phyloP scores from a whole-genome alignment of 2,113 vertebrate genomes.

The Urocynchramus pylzowi region DNA sequence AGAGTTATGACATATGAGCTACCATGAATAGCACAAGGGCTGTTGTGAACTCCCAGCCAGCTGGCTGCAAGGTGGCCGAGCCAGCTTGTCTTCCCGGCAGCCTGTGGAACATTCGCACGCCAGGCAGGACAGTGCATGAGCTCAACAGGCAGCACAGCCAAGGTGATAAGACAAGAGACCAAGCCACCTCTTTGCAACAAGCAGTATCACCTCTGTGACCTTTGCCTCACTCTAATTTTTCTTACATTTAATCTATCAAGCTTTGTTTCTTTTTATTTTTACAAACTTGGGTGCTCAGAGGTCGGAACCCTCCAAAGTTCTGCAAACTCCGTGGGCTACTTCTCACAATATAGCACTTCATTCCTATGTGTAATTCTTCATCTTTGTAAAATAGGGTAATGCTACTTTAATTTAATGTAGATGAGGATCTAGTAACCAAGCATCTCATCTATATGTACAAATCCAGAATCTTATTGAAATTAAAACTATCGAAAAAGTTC shows the following conservation, averaged over 20 bases:
- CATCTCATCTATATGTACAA: not conserved
- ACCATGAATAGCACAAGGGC: not conserved
- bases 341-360: not conserved
- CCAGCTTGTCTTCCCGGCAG: not conserved
- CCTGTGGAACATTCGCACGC: accelerated
- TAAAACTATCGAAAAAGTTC: not conserved
- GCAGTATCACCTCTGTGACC: not conserved
- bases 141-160: not conserved
- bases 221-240: not conserved
- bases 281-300: not conserved
- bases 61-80: not conserved
- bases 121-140: accelerated
- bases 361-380: not conserved
- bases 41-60: slow-evolving; percentile 40
- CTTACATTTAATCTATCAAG: not conserved
- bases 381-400: not conserved
- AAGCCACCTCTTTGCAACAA: not conserved
- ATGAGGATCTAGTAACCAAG: not conserved
- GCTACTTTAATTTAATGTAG: not conserved
- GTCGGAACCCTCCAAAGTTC: not conserved
- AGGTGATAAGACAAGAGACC: not conserved
- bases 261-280: not conserved
- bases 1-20: not conserved
- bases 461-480: not conserved
- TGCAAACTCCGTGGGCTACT: not conserved